Base-by-base conservation (phyloP, 2,888 invertebrate genomes). In the Napeogenes inachia region DNA sequence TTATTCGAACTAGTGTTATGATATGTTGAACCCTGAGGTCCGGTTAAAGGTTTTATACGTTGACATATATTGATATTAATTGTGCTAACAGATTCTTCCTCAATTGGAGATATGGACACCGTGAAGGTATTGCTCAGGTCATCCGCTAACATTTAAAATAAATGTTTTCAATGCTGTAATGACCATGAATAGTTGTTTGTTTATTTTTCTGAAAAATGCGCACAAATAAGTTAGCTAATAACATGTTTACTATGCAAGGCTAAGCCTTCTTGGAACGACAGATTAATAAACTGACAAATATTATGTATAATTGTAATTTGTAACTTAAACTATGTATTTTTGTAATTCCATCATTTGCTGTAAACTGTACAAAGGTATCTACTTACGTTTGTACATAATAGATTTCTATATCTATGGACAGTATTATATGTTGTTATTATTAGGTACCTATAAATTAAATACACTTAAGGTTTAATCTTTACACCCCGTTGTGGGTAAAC, bases 121-220 rank as follows among this genome's bases (percentile, higher is more conserved):
- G 75, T 76, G 68, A 67, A 64, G 65, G 62, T 60, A 69, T 58
- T 64, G 57, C 58, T 56, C 62, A 64, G 56, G 63, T 60, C 53
- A 57, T 21, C 21, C 72, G 82, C 69, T 87, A 88, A 89, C 80
- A 54, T 46, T 58, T 68, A 71, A 63, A 71, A 75, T 72, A 81
- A 86, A 89, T 83, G 85, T 74, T 78, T 76, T 83, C 87, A 86
- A 89, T 85, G 87, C 79, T 81, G 82, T 82, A 80, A 82, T 81
- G 88, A 73, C 89, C 87, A 77, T 89, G 89, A 84, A 78, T 81
- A 69, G 21, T 21, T 21, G 21, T 78, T 74, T 74, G 79, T 81
- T 82, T 21, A 65, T 60, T 62, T 54, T 57, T 55, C 55, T 54
- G 42, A 62, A 67, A 54, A 13, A 45, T 45, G 45, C 38, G n/a